A percentile compares a stretch with the other conserved stretches of the same genome.
phyloP scores from a whole-genome alignment of 2,888 invertebrate genomes.

The Caenorhabditis imperialis region DNA sequence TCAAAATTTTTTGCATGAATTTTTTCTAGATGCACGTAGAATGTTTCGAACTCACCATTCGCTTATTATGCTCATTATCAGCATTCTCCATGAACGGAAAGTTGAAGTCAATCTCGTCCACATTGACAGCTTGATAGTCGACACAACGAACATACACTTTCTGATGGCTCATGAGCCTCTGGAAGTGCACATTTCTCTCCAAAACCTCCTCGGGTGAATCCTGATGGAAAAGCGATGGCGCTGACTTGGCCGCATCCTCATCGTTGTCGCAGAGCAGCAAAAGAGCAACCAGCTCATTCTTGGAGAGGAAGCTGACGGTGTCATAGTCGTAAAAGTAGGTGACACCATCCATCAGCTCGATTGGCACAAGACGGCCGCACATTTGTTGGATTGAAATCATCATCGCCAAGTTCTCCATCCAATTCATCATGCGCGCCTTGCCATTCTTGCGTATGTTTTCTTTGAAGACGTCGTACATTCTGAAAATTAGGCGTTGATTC shows the following conservation, averaged over 20 bases:
- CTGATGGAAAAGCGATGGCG: slow-evolving; percentile 23
- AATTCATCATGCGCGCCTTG: slow-evolving; percentile 12
- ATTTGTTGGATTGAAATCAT: slow-evolving; percentile 15
- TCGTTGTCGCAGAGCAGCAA: slow-evolving; percentile 27
- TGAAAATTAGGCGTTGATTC: slow-evolving; percentile 8
- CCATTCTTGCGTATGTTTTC: slow-evolving; percentile 21
- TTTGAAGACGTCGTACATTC: slow-evolving; percentile 48
- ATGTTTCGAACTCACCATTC: slow-evolving; percentile 3
- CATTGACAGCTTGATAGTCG: slow-evolving; percentile 6
- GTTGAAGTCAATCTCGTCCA: slow-evolving; percentile 11
- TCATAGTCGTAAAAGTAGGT: slow-evolving; percentile 40
- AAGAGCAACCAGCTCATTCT: slow-evolving; percentile 28
- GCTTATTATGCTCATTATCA: slow-evolving; percentile 13
- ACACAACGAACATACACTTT: slow-evolving; percentile 23
- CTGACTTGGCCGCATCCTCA: slow-evolving; percentile 10
- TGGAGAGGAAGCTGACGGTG: slow-evolving; percentile 26
- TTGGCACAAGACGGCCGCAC: slow-evolving; percentile 34
- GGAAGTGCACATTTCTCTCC: slow-evolving; percentile 24
- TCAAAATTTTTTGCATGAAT: background rate
- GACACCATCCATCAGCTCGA: slow-evolving; percentile 29
- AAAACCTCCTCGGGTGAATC: slow-evolving; percentile 16
- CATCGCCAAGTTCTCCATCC: slow-evolving; percentile 36
- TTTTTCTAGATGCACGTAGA: background rate
- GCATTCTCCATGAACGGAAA: slow-evolving; percentile 5
- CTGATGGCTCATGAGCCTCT: slow-evolving; percentile 11